Evolutionary conservation across 1,140 invertebrate genomes (phyloP).

Genomic region (Caenorhabditis tropicalis): DNA sequence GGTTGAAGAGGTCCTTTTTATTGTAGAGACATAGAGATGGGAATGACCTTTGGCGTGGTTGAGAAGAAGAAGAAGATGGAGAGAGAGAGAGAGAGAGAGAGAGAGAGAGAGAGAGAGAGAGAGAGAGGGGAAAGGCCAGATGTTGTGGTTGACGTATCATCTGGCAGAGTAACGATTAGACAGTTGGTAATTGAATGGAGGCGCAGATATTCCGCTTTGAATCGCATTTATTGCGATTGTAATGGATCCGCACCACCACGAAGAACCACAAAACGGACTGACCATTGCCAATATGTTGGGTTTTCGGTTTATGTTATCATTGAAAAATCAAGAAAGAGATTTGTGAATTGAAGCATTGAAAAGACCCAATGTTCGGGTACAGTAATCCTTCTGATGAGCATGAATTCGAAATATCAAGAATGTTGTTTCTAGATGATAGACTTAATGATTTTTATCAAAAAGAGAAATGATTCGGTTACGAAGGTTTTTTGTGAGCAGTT

Average conservation of each 20-base stretch:
- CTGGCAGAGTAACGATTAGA: constrained; percentile 19
- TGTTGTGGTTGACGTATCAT: constrained; percentile 36
- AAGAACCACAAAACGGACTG: not conserved
- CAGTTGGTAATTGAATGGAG: not conserved
- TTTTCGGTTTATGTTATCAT: not conserved
- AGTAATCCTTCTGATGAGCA: too few relatives aligned
- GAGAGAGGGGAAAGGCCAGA: constrained; percentile 30
- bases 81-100: constrained; percentile 1
- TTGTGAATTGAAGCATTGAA: not conserved
- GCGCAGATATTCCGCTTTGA: not conserved
- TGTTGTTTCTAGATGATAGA: too few relatives aligned
- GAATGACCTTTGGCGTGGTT: not conserved
- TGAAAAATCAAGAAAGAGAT: not conserved
- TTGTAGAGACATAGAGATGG: not conserved
- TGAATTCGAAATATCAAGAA: too few relatives aligned
- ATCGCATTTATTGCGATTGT: constrained; percentile 22
- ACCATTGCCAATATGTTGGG: constrained; percentile 27
- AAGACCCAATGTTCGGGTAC: not conserved
- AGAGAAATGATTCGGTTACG: too few relatives aligned
- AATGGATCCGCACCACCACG: constrained; percentile 12
- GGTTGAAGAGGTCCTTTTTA: not conserved
- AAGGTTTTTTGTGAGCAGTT: too few relatives aligned
- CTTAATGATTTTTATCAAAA: too few relatives aligned
- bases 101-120: constrained; percentile 1
- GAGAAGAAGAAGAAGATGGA: not conserved